Percentiles rank a stretch among this genome's conserved stretches.
Conservation (phyloP, 2,888 invertebrate genomes). For the Lasioglossum zephyrum region DNA sequence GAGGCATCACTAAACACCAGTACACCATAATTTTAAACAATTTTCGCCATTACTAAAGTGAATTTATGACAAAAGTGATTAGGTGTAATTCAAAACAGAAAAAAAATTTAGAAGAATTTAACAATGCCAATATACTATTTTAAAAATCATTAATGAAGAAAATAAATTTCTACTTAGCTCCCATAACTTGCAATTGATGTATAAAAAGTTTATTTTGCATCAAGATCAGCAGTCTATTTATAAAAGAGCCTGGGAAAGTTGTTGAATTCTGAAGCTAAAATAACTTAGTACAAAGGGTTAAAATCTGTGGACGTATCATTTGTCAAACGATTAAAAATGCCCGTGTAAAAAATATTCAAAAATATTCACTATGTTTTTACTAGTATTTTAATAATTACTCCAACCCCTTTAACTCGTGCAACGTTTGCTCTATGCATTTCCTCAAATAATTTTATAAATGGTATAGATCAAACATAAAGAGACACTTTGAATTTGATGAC, state of each 20-base stretch:
- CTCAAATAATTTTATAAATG: not conserved
- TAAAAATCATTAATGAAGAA: no score
- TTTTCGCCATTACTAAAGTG: not conserved
- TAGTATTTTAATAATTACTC: not conserved
- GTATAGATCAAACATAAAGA: not conserved
- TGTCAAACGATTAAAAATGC: not conserved
- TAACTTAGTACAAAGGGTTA: not conserved
- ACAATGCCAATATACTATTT: no score
- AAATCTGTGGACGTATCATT: not conserved
- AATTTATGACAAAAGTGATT: no score
- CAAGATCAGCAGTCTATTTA: no score
- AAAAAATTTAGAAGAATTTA: no score
- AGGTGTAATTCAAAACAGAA: no score
- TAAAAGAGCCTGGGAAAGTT: no score
- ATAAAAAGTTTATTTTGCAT: no score
- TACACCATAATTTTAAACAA: not conserved
- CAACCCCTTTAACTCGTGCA: not conserved
- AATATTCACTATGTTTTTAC: no score
- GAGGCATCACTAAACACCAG: not conserved
- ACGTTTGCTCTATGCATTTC: not conserved
- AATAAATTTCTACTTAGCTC: no score
- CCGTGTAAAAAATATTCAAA: no score
- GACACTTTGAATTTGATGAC: not conserved
- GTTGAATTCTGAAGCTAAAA: not conserved
- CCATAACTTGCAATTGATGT: no score